Base-by-base conservation (phyloP, 2,113 vertebrate genomes). In the Solea solea region DNA sequence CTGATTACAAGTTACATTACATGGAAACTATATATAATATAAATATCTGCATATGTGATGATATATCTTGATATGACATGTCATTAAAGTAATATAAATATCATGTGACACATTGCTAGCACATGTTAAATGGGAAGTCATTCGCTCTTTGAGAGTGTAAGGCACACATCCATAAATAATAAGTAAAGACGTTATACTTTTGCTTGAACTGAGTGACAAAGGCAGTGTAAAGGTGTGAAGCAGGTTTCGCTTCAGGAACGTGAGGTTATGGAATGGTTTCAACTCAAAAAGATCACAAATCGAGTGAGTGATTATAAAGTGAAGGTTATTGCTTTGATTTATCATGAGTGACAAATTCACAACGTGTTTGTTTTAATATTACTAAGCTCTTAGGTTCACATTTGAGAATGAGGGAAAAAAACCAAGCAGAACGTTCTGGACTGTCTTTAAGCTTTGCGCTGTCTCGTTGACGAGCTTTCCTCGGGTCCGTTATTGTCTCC, bases 401-500 rank as follows among this genome's bases (percentile, higher is more conserved):
- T 60, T 41, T 50, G 5, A 57, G 61, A 53, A 72, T 6, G 8
- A 49, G 7, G 4, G 28, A 56, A 56, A 49, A 7, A 15, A 28
- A 42, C 59, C 52, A 41, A 42, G 67, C 52, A 41, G 44, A 16
- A 39, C 44, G 4, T 54, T n/a, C 9, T 54, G 12, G 4, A 27
- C 16, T 25, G 3, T 39, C 39, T 67, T 86, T 78, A 91, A 53
- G 78, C 61, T 63, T 92, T 94, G 51, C 92, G 84, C 27, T 91
- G 91, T 72, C 91, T 92, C 56, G 49, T 60, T 5, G 85, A 77
- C 11, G 68, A 70, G 12, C 11, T 66, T 55, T 55, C 89, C n/a
- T 90, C 89, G 9, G 50, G 45, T 46, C 14, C 80, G 1, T 69
- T 84, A 42, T 56, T 81, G 16, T 92, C 91, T 53, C 60, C 88